Conservation (phyloP, 2,888 invertebrate genomes). For the Synanthedon andrenaeformis region DNA sequence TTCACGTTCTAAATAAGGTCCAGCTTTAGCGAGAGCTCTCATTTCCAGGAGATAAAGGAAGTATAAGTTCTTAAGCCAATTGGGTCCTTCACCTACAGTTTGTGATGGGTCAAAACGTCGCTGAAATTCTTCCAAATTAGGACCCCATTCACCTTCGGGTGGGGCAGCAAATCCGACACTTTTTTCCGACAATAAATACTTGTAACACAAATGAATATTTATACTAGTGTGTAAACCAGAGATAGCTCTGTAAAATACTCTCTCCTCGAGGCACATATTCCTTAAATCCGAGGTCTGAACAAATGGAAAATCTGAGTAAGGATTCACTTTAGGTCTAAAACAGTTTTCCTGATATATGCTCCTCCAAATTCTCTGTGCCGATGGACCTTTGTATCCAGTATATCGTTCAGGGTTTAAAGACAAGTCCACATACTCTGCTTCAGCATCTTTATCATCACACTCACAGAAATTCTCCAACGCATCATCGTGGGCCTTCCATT, state of each 20-base stretch:
- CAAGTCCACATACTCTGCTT: constrained; percentile 94
- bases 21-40: constrained; percentile 92
- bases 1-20: constrained; percentile 86
- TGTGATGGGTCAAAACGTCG: constrained; percentile 87
- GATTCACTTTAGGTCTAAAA: constrained; percentile 73
- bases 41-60: constrained; percentile 95
- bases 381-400: constrained; percentile 95
- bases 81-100: constrained; percentile 90
- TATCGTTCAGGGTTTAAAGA: constrained; percentile 96
- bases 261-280: constrained; percentile 95
- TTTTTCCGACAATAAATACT: constrained; percentile 85
- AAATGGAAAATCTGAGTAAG: constrained; percentile 68
- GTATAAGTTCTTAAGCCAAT: constrained; percentile 95
- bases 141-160: constrained; percentile 83
- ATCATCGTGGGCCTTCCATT: constrained; percentile 94
- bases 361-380: constrained; percentile 95
- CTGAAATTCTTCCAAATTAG: constrained; percentile 83
- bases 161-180: constrained; percentile 67
- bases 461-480: constrained; percentile 96
- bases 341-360: constrained; percentile 99
- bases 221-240: constrained; percentile 98
- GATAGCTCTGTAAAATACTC: constrained; percentile 96
- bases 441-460: constrained; percentile 83
- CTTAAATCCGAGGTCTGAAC: constrained; percentile 72
- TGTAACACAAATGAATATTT: constrained; percentile 93